A percentile compares a stretch with the other conserved stretches of the same genome.
Evolutionary conservation across 2,113 vertebrate genomes (phyloP).

Genomic region (Salminus brasiliensis): DNA sequence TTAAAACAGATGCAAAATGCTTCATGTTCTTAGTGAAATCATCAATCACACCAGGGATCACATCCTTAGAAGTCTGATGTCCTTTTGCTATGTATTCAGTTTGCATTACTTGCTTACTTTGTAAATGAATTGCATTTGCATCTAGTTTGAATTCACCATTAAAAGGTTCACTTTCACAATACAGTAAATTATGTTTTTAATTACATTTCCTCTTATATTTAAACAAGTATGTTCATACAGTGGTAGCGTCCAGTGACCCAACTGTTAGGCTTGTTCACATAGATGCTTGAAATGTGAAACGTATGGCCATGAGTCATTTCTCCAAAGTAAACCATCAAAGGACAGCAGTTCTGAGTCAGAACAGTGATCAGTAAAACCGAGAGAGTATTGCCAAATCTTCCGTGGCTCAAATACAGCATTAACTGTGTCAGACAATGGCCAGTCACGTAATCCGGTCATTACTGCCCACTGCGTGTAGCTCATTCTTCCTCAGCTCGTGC

Average conservation of each 20-base stretch:
- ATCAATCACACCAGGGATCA: no score
- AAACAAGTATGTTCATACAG: no score
- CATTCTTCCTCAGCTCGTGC: background rate
- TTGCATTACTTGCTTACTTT: no score
- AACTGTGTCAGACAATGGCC: background rate
- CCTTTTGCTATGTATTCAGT: no score
- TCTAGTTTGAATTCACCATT: background rate
- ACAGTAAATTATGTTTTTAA: no score
- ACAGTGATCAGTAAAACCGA: background rate
- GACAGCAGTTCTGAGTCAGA: background rate
- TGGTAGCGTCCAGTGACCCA: background rate
- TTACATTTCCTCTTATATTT: no score
- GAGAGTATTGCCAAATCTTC: background rate
- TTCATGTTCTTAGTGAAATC: no score
- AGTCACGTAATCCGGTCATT: slow-evolving; percentile 4
- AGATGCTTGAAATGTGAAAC: background rate
- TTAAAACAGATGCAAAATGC: no score
- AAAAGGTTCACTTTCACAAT: no score
- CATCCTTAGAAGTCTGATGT: no score
- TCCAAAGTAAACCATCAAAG: background rate
- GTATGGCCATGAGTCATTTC: background rate
- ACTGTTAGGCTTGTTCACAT: background rate
- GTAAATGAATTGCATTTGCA: no score
- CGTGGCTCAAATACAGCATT: background rate
- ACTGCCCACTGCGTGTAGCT: background rate